These are phyloP conservation scores for Cercopithecus petaurista DNA, from an alignment of 2,797 vertebrate genomes.

Conservation along the genomic window DNA sequence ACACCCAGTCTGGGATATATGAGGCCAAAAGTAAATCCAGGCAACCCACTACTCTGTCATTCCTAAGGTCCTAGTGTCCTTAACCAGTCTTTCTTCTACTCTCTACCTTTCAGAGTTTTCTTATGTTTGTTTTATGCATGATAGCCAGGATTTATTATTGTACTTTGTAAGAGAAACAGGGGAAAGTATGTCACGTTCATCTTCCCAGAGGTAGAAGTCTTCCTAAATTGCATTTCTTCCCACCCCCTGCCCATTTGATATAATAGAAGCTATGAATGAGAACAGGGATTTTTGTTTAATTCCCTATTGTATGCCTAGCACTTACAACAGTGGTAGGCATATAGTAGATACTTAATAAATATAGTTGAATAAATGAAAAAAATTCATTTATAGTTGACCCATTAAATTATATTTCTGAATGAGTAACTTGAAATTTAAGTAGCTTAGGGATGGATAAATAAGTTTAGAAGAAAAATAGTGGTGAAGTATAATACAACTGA, in stretches of 20 bases:
- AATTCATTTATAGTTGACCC: not conserved
- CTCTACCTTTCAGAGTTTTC: not conserved
- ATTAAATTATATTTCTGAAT: not conserved
- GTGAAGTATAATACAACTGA: not conserved
- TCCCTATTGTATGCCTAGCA: not conserved
- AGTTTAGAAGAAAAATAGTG: not conserved
- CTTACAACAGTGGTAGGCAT: not conserved
- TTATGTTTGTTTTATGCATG: not conserved
- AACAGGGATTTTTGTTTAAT: not conserved
- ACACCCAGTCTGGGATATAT: not conserved
- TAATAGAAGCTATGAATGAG: not conserved
- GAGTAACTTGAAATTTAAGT: constrained; percentile 12
- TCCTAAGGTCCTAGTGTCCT: not conserved
- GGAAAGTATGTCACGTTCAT: not conserved
- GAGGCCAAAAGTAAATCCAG: not conserved
- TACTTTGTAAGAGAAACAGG: not conserved
- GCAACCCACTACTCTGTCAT: not conserved
- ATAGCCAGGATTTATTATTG: not conserved
- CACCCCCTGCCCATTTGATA: not conserved
- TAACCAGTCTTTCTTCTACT: not conserved
- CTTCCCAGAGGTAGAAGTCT: not conserved
- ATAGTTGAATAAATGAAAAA: not conserved
- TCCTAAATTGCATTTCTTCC: not conserved
- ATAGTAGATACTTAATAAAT: not conserved
- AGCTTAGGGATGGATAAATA: not conserved